Evolutionary conservation across 1,140 invertebrate genomes (phyloP).

Genomic region (Pogonomyrmex barbatus): DNA sequence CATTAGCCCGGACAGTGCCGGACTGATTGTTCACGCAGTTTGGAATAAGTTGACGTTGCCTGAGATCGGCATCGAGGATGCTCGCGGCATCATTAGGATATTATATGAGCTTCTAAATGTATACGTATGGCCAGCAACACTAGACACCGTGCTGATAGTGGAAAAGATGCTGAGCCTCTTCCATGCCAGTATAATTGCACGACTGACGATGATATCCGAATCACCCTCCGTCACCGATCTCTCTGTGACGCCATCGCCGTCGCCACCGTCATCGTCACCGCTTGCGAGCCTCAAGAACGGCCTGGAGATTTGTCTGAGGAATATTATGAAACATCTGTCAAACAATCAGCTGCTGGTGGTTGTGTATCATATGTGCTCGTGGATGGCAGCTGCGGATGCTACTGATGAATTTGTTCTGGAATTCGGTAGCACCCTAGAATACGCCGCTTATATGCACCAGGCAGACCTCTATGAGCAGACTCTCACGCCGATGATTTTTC

Average conservation of each 20-base stretch:
- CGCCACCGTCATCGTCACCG: neutral
- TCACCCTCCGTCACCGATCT: neutral
- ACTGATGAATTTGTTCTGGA: constrained; percentile 82
- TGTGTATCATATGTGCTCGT: constrained; percentile 82
- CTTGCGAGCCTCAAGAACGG: constrained; percentile 73
- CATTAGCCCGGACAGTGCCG: constrained; percentile 55
- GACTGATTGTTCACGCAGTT: constrained; percentile 71
- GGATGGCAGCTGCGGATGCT: constrained; percentile 78
- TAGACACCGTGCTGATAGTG: constrained; percentile 80
- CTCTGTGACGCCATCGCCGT: neutral
- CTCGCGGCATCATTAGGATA: constrained; percentile 80
- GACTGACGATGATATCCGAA: constrained; percentile 38
- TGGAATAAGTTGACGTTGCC: constrained; percentile 70
- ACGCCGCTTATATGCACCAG: constrained; percentile 84
- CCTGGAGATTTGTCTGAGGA: constrained; percentile 84
- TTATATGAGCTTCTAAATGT: constrained; percentile 84
- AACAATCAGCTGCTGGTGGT: constrained; percentile 82
- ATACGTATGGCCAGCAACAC: constrained; percentile 85
- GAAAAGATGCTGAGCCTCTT: constrained; percentile 85
- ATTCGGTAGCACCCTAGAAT: constrained; percentile 85
- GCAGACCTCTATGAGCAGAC: constrained; percentile 81
- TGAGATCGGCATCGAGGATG: constrained; percentile 64
- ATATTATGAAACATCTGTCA: constrained; percentile 81
- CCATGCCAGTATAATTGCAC: constrained; percentile 80
- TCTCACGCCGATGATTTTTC: constrained; percentile 83